Evolutionary conservation across 2,113 vertebrate genomes (phyloP), one percentile per base, ranked within the genome.

Genomic region (Columbina picui): DNA sequence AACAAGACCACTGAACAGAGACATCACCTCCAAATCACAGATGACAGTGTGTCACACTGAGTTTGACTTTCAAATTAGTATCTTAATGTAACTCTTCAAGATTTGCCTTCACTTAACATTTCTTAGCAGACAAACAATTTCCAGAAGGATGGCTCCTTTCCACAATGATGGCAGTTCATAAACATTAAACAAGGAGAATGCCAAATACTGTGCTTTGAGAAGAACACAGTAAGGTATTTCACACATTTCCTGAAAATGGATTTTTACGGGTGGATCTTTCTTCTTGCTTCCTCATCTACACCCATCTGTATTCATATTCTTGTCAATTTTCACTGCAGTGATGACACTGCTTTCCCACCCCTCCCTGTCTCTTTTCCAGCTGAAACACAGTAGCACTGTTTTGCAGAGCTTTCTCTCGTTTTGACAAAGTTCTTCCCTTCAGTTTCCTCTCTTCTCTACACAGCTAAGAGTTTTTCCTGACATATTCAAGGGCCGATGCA

Each of bases 191-290:
- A 1, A 64, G 26, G 79, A 84, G 19, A 84, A 56, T 12, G 14
- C 13, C 0, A 0, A 76, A 70, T 11, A 22, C 17, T 29, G 1
- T 9, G n/a, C 25, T 84, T 90, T 87, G 55, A 57, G 14, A 63
- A 67, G 41, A 77, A 86, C 23, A 52, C 0, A 41, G 32, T 7
- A 39, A 84, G 15, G 8, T 17, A 87, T 30, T 80, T 41, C 4
- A 69, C 4, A 12, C 4, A 6, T 57, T 49, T 65, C 20, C 59
- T 7, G 3, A 81, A 15, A 69, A 32, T 4, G 12, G 12, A 59
- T n/a, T 70, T 21, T 76, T 63, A 26, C 7, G 5, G 25, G 64
- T 21, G 15, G 55, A 49, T 61, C 19, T 75, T 52, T 39, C 47
- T 76, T 76, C 34, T 56, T 55, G 29, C 20, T n/a, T 47, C 18